These are phyloP conservation scores for Drosophila barbarae DNA, from an alignment of 2,888 invertebrate genomes.

Conservation along the genomic window DNA sequence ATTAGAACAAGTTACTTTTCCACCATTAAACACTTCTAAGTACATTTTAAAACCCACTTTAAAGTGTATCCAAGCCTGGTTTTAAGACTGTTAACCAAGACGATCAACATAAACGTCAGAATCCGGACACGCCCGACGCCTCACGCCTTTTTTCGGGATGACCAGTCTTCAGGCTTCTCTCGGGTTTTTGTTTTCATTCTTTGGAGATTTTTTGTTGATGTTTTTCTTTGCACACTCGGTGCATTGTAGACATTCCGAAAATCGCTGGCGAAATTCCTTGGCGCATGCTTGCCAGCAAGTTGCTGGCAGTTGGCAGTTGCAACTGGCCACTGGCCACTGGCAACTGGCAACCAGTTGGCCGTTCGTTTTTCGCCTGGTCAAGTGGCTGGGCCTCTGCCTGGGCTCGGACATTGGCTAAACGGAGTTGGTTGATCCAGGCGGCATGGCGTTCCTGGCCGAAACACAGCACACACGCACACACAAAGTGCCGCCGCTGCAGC, in stretches of 20 bases:
- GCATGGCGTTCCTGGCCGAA: conserved; percentile 53
- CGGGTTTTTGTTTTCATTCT: conserved; percentile 28
- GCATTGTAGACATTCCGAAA: conserved; percentile 73
- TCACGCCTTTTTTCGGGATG: conserved; percentile 14
- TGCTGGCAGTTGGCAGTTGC: conserved; percentile 20
- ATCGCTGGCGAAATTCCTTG: conserved; percentile 70
- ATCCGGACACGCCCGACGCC: conserved; percentile 20
- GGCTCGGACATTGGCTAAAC: conserved; percentile 67
- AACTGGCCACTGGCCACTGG: conserved; percentile 7
- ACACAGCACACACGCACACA: conserved; percentile 22
- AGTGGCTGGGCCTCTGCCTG: conserved; percentile 49
- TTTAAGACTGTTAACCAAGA: background rate
- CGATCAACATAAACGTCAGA: conserved; percentile 19
- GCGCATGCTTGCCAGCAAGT: conserved; percentile 71
- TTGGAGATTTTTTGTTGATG: conserved; percentile 38
- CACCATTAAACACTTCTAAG: background rate
- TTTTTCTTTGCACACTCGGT: conserved; percentile 66
- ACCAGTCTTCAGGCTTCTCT: conserved; percentile 7
- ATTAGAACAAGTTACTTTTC: background rate
- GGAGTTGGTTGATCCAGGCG: conserved; percentile 27
- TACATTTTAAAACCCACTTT: background rate
- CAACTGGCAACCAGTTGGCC: conserved; percentile 65
- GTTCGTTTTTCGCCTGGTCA: conserved; percentile 57
- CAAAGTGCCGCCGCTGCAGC: conserved; percentile 42
- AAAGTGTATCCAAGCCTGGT: background rate